phyloP scores from a whole-genome alignment of 2,797 vertebrate species.

The Periophthalmus magnuspinnatus region DNA sequence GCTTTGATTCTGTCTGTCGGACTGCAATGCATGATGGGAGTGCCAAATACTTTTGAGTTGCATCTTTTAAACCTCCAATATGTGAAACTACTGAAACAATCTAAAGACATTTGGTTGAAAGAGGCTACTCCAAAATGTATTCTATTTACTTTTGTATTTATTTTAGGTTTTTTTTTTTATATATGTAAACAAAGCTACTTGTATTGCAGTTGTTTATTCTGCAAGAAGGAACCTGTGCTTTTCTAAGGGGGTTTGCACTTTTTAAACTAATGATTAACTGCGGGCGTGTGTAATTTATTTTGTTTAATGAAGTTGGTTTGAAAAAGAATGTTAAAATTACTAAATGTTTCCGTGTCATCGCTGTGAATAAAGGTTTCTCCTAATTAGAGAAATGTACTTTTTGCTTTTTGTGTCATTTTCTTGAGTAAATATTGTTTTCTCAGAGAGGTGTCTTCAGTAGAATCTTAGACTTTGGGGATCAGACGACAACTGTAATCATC shows the following conservation, averaged over 20 bases:
- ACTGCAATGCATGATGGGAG: slow-evolving; percentile 33
- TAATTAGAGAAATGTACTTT: slow-evolving; percentile 18
- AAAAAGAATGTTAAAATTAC: slow-evolving; percentile 48
- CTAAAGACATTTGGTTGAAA: slow-evolving; percentile 16
- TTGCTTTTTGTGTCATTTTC: slow-evolving; percentile 5
- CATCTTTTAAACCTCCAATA: slow-evolving; percentile 21
- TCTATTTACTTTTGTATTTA: slow-evolving; percentile 10
- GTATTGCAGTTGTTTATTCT: slow-evolving; percentile 42
- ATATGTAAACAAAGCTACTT: slow-evolving; percentile 2
- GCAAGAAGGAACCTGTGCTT: slow-evolving; percentile 34
- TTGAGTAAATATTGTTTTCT: slow-evolving; percentile 17
- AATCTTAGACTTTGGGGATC: slow-evolving; percentile 21
- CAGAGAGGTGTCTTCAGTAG: slow-evolving; percentile 31
- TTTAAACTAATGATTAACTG: slow-evolving; percentile 47
- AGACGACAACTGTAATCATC: slow-evolving; percentile 21
- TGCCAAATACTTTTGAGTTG: slow-evolving; percentile 37
- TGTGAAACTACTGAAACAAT: slow-evolving; percentile 20
- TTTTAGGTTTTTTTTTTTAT: too few species aligned
- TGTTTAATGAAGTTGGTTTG: slow-evolving; percentile 40
- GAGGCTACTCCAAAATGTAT: slow-evolving; percentile 3
- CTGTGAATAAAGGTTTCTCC: slow-evolving; percentile 61
- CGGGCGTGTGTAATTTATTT: slow-evolving; percentile 54
- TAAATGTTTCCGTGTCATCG: slow-evolving; percentile 47
- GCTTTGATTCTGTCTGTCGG: slow-evolving; percentile 30
- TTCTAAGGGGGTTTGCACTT: slow-evolving; percentile 53